Evolutionary conservation across 2,888 invertebrate species (phyloP), one percentile per base, ranked within the genome.

Genomic region (Tetragonula carbonaria): DNA sequence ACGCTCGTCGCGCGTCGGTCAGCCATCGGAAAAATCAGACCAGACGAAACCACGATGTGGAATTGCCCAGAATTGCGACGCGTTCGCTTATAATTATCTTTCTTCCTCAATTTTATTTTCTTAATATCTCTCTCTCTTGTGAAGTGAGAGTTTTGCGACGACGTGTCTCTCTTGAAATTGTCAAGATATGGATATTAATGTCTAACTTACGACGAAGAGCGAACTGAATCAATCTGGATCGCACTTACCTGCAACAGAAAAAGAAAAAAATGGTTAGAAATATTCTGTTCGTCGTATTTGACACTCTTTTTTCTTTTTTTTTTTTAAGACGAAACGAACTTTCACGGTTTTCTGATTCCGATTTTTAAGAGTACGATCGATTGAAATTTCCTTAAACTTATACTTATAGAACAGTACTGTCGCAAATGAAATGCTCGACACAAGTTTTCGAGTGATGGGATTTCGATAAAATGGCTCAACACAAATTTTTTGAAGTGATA

Each of bases 201-300:
- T 59, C 2, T 13, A 21, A 79, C 79, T 79, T 70, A 79, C 79
- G 16, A 33, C 4, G 28, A 14, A 23, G 3, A 45, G 16, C 3
- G 28, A n/a, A 4, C 11, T 16, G 28, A 51, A 11, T 5, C 0
- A 55, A 51, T 65, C 23, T 23, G 2, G 1, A 53, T 50, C 23
- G 53, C 67, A 92, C 91, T 92, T 91, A 92, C 92, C 91, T 91
- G 90, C n/a, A 92, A 91, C 89, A 89, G 59, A 86, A 80, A 90
- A 28, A 73, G 11, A 59, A 62, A 33, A 2, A 67, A 33, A 2
- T n/a, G 2, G 3, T 63, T 79, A 70, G 18, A 45, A 18, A 45
- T 5, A 62, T 14, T 6, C 3, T 4, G 2, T 33, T 71, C 2
- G 5, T 33, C 14, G 4, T 8, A 8, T 62, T 62, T 28, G 23